phyloP scores from a whole-genome alignment of 2,888 invertebrate genomes.

The Dynastes tityus region DNA sequence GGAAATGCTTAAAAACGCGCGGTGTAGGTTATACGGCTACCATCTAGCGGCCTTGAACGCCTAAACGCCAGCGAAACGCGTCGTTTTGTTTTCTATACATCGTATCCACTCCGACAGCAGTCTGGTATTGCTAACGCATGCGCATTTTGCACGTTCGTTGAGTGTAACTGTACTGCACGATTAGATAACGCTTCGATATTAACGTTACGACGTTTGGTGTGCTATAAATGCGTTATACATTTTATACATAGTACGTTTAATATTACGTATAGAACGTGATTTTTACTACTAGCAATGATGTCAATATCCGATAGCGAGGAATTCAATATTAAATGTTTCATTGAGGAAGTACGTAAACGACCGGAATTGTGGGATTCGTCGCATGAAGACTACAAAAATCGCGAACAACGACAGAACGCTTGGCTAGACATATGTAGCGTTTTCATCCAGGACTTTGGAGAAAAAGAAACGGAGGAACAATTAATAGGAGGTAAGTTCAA shows the following conservation, averaged over 20 bases:
- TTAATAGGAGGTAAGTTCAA: slow-evolving; percentile 22
- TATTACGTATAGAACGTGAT: neutral
- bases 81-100: neutral
- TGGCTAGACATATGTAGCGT: slow-evolving; percentile 23
- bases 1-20: neutral
- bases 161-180: slow-evolving; percentile 8
- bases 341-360: slow-evolving; percentile 29
- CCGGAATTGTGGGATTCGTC: slow-evolving; percentile 36
- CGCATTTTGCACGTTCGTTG: neutral
- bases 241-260: neutral
- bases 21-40: neutral
- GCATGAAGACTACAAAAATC: slow-evolving; percentile 28
- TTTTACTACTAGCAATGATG: neutral
- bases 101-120: neutral
- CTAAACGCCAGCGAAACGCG: slow-evolving; percentile 7
- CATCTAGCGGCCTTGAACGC: slow-evolving; percentile 23
- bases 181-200: slow-evolving; percentile 24
- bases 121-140: slow-evolving; percentile 6
- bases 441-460: slow-evolving; percentile 15
- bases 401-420: slow-evolving; percentile 9
- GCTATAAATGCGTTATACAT: too few relatives aligned
- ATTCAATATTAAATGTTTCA: slow-evolving; percentile 19
- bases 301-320: slow-evolving; percentile 2
- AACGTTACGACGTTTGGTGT: neutral
- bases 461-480: slow-evolving; percentile 26